Base-by-base conservation (phyloP, 2,888 invertebrate genomes). In the Synergus umbraculus region DNA sequence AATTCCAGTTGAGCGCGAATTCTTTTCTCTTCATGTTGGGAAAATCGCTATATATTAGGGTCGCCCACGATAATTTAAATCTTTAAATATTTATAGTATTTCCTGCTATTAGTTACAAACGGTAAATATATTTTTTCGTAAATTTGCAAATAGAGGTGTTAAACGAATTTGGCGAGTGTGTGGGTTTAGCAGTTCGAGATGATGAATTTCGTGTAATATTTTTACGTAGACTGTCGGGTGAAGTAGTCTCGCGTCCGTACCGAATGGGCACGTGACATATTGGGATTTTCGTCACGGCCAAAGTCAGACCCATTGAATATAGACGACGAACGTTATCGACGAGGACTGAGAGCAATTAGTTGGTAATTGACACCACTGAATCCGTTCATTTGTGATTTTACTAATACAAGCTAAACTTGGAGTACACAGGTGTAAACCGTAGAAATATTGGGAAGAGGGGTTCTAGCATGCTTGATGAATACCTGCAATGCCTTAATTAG, bases 351-450 rank as follows among this genome's bases (percentile, higher is more conserved):
- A 65, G 76, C 43, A 66, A 44, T 66, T 49, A 77, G 22, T 41
- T 79, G 18, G 13, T 77, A 73, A 58, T 60, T 76, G 46, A 78
- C 49, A 80, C 78, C 58, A 73, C 76, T 73, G 18, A 58, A 73
- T 64, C 41, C 29, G 54, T 60, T 54, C 46, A 63, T 65, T 64
- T 54, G 18, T 41, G 37, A 49, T 58, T 54, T 73, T 10, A 58
- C 54, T 54, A 49, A 46, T 49, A 69, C 22, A 69, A 49, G 4
- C 5, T 2, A 73, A 54, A 49, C n/a, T n/a, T 41, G 4, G 9
- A 58, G 29, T 10, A 29, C 5, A 10, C 22, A 13, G 22, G 29
- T 54, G 15, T 54, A 29, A 69, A 49, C 9, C 15, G 29, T 13
- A 13, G 22, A 49, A 58, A 66, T 43, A 66, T 66, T 43, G 43